A percentile compares a stretch with the other conserved stretches of the same genome.
Conservation (phyloP, 2,888 invertebrate genomes). For the Tortrix viridana region DNA sequence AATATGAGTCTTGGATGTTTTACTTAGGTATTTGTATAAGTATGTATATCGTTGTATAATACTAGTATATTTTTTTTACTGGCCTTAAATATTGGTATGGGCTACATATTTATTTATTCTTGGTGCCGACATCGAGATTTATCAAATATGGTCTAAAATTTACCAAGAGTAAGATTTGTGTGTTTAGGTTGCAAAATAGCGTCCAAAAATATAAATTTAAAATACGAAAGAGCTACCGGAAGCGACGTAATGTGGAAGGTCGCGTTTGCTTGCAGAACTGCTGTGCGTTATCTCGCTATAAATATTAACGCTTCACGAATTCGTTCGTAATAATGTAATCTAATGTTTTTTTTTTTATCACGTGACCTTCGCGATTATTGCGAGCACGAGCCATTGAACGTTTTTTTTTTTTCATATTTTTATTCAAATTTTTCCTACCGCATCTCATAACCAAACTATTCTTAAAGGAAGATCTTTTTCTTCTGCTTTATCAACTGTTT, state of each 20-base stretch:
- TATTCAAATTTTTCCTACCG: neutral
- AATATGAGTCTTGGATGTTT: no score
- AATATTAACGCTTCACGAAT: constrained; percentile 8
- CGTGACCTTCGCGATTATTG: constrained; percentile 7
- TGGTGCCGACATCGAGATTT: no score
- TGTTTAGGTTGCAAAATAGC: no score
- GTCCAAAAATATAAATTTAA: neutral
- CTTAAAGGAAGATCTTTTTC: constrained; percentile 67
- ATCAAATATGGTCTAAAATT: no score
- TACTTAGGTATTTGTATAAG: no score
- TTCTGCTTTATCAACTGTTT: constrained; percentile 50
- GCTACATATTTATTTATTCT: no score
- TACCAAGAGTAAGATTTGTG: no score
- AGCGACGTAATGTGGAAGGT: constrained; percentile 7
- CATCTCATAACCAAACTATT: neutral
- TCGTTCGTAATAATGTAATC: constrained; percentile 19
- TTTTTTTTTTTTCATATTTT: neutral
- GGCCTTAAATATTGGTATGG: no score
- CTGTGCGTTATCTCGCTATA: constrained; percentile 15
- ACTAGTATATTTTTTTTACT: no score
- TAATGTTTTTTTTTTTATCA: constrained; percentile 27
- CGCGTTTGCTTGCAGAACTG: constrained; percentile 4
- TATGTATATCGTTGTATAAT: no score
- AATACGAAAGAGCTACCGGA: neutral
- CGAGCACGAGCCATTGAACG: neutral